phyloP scores from a whole-genome alignment of 2,888 invertebrate genomes.

The Hartigia nigra region DNA sequence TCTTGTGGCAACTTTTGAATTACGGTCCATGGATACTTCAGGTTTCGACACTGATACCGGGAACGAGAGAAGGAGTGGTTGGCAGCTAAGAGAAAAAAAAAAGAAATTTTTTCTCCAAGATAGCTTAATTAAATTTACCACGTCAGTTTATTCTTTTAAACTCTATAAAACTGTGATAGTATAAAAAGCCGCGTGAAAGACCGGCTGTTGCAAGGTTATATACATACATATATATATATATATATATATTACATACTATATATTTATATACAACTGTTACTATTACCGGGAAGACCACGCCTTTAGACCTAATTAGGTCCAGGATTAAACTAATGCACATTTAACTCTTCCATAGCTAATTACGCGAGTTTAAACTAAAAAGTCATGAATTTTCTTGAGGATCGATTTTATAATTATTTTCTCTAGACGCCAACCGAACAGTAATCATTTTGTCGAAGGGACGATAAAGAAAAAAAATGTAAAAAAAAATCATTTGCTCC shows the following conservation, averaged over 20 bases:
- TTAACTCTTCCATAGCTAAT: background rate
- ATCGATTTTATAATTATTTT: background rate
- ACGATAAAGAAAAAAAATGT: background rate
- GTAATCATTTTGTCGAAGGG: background rate
- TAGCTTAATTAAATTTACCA: slow-evolving; percentile 37
- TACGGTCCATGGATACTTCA: background rate
- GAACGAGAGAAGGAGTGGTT: background rate
- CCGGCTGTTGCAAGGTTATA: background rate
- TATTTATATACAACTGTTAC: background rate
- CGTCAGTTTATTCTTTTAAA: slow-evolving; percentile 7
- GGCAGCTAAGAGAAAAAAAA: slow-evolving; percentile 25
- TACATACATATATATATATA: background rate
- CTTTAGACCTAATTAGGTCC: background rate
- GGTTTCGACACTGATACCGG: background rate
- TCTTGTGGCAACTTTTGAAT: background rate
- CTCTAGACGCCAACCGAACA: background rate
- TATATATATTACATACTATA: background rate
- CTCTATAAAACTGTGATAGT: background rate
- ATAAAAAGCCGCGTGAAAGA: background rate
- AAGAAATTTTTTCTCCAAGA: slow-evolving; percentile 24
- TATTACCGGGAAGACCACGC: background rate
- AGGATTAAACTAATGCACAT: background rate
- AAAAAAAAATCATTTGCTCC: too few species aligned
- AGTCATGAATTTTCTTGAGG: background rate
- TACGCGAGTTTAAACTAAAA: background rate